Conservation (phyloP, 1,140 invertebrate species). For the Drosophila miranda region DNA sequence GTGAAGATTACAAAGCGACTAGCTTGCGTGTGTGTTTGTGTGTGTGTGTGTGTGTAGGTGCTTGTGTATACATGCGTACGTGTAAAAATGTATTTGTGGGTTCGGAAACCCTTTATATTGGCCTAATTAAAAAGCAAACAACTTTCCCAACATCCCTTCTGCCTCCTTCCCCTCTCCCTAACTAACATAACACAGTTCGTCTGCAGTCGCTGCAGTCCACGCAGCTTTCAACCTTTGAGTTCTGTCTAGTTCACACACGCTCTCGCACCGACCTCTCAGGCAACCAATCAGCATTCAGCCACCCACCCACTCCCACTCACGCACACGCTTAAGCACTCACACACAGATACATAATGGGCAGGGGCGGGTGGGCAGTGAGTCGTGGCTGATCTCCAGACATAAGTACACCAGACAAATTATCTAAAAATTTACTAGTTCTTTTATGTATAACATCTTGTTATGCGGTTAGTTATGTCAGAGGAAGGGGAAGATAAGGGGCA, state of each 20-base stretch:
- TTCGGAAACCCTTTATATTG: constrained; percentile 25
- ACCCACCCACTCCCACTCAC: constrained; percentile 12
- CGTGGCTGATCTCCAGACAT: constrained; percentile 61
- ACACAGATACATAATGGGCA: neutral
- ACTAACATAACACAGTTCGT: constrained; percentile 19
- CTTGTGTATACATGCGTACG: constrained; percentile 19
- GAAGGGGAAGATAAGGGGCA: constrained; percentile 3
- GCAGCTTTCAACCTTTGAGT: constrained; percentile 25
- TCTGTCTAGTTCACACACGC: constrained; percentile 40
- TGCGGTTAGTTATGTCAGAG: constrained; percentile 25
- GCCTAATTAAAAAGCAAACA: constrained; percentile 47
- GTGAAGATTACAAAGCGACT: constrained; percentile 26
- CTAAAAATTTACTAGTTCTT: constrained; percentile 72
- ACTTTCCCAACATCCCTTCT: too few relatives aligned
- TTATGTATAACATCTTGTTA: constrained; percentile 61
- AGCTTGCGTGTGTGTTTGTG: constrained; percentile 27
- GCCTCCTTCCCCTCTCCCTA: too few relatives aligned
- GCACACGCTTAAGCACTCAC: constrained; percentile 17
- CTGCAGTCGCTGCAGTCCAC: constrained; percentile 16
- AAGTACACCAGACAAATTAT: constrained; percentile 76
- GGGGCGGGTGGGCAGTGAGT: constrained; percentile 14
- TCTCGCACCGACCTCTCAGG: constrained; percentile 3
- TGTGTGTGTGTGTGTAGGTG: constrained; percentile 27
- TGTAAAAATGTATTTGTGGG: neutral
- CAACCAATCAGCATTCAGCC: neutral